Conservation (phyloP, 2,888 invertebrate genomes). For the Odontothrips loti region DNA sequence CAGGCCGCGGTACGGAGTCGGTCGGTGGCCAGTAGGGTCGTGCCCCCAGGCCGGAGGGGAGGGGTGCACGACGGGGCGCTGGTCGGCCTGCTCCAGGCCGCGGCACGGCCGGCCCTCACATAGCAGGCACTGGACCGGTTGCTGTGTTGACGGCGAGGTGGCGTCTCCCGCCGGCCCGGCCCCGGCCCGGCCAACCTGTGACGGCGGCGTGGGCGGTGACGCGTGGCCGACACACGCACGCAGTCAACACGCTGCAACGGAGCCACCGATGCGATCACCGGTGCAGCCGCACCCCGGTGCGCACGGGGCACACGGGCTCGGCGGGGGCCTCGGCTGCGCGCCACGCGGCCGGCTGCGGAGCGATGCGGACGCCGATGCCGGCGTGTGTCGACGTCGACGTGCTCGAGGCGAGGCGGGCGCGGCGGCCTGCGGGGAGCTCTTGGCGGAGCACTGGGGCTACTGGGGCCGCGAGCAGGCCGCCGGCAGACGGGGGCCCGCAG, state of each 20-base stretch:
- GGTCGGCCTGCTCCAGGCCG: too few relatives aligned
- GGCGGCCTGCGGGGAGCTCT: background rate
- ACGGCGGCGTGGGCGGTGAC: too few relatives aligned
- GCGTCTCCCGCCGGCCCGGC: too few relatives aligned
- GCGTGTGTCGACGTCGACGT: background rate
- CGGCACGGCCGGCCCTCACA: too few relatives aligned
- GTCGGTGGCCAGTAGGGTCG: too few relatives aligned
- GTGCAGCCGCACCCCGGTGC: background rate
- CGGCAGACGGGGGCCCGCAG: background rate
- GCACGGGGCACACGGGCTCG: background rate
- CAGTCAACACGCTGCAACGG: background rate
- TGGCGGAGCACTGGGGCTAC: background rate
- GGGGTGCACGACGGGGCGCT: too few relatives aligned
- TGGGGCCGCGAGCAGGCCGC: background rate
- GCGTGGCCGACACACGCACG: background rate
- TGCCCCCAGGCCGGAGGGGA: too few relatives aligned
- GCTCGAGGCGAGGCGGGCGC: background rate
- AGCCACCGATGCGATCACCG: background rate
- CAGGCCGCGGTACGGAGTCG: too few relatives aligned
- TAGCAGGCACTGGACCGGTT: too few relatives aligned
- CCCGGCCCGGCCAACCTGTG: too few relatives aligned
- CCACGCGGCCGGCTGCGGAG: background rate
- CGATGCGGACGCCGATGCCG: background rate
- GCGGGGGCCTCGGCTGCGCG: background rate
- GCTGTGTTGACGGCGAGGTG: too few relatives aligned